Conservation (phyloP, 2,113 vertebrate species). For the Ameiurus melas region DNA sequence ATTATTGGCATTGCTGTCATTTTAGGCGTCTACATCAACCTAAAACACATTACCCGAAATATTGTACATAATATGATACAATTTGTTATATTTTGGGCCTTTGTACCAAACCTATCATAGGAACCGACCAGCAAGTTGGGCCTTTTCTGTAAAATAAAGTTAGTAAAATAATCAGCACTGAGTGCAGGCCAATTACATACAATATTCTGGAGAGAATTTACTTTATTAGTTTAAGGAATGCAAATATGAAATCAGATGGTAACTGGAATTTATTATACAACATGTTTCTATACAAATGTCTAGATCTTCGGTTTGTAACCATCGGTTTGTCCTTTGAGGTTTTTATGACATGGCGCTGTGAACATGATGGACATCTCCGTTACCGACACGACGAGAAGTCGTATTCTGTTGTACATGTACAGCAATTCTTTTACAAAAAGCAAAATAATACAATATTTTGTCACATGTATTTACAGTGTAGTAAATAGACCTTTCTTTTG, state of each 20-base stretch:
- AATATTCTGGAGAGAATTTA: slow-evolving; percentile 32
- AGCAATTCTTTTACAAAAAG: slow-evolving; percentile 99
- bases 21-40: background rate
- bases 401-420: slow-evolving; percentile 94
- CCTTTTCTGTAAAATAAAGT: background rate
- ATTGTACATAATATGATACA: background rate
- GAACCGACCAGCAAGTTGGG: background rate
- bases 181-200: background rate
- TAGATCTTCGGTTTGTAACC: background rate
- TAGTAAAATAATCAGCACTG: background rate
- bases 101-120: background rate
- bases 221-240: slow-evolving; percentile 52
- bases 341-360: background rate
- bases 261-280: slow-evolving; percentile 46
- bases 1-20: background rate
- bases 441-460: slow-evolving; percentile 97
- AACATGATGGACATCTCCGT: slow-evolving; percentile 65
- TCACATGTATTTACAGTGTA: slow-evolving; percentile 94
- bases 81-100: background rate
- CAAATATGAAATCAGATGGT: slow-evolving; percentile 48
- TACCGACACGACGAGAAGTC: slow-evolving; percentile 82
- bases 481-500: slow-evolving; percentile 88
- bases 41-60: background rate
- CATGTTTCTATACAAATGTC: background rate
- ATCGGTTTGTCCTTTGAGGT: background rate